Conservation (phyloP, 1,140 invertebrate genomes). For the Lucilia cuprina region DNA sequence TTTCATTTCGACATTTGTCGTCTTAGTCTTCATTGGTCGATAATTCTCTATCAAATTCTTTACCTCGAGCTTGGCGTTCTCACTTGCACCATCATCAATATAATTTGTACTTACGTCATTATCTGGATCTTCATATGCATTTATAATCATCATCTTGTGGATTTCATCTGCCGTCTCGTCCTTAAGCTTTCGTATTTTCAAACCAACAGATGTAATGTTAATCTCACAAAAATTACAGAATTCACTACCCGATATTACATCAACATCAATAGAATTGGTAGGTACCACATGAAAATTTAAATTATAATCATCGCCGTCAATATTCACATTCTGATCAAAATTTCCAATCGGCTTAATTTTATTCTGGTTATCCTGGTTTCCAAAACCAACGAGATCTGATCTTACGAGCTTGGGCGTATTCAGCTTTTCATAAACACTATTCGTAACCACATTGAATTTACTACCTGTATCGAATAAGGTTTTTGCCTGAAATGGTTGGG, state of each 20-base stretch:
- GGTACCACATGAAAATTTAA: too few species aligned
- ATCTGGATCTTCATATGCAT: too few species aligned
- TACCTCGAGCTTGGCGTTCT: conserved; percentile 27
- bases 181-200: too few species aligned
- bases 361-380: not conserved
- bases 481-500: not conserved
- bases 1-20: conserved; percentile 39
- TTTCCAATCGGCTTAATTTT: too few species aligned
- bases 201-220: too few species aligned
- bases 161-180: too few species aligned
- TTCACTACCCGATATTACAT: too few species aligned
- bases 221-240: too few species aligned
- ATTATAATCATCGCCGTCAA: too few species aligned
- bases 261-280: too few species aligned
- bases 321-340: too few species aligned
- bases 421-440: not conserved
- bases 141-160: too few species aligned
- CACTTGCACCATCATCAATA: not conserved
- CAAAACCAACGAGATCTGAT: not conserved
- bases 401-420: not conserved
- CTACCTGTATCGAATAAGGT: conserved; percentile 15
- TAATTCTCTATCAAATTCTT: conserved; percentile 36
- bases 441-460: not conserved
- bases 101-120: not conserved
- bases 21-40: not conserved